Base-by-base conservation (phyloP, 2,888 invertebrate species). In the Metallyticus violacea region DNA sequence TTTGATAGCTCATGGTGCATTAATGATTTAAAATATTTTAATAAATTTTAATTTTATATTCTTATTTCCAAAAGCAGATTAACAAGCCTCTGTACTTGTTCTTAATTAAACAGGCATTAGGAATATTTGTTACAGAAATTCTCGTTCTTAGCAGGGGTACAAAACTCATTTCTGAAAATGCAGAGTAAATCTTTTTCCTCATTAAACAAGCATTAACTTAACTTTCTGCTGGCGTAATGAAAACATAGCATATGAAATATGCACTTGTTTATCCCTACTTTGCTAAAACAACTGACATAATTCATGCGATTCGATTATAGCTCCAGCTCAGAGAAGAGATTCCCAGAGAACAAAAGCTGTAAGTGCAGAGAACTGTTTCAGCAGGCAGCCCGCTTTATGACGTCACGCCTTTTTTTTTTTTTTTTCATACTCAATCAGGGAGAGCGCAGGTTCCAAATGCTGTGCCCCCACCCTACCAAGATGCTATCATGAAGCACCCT, bases 401-500 rank as follows among this genome's bases (percentile, higher is more conserved):
- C 40, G 40, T 62, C 40, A 62, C 40, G 40, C 40, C 40, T 62
- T 62, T 62, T 62, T 62, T 62, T 7, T 22, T 0, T 15, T 62
- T 62, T 62, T 62, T 62, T 7, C 40, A 0, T 15, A 62, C 40
- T 62, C 40, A 62, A 62, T 62, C 40, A 62, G 40, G 40, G 40
- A 62, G 40, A 62, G 40, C 15, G 40, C 40, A 62, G 40, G 40
- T 62, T 85, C 80, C 28, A 80, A 85, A 85, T 79, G 62, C 85
- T 78, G 40, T 25, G 7, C 26, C 26, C 22, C 25, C 15, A n/a
- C 81, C 30, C 9, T 25, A 2, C 85, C 85, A 87, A 87, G 87
- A 87, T 87, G 87, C 81, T 87, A 87, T 87, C 87, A 87, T 81
- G 85, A 77, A 62, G 79, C 80, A 26, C 4, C 27, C 87, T 87